Evolutionary conservation across 2,113 vertebrate species (phyloP).

Genomic region (Fukomys damarensis): DNA sequence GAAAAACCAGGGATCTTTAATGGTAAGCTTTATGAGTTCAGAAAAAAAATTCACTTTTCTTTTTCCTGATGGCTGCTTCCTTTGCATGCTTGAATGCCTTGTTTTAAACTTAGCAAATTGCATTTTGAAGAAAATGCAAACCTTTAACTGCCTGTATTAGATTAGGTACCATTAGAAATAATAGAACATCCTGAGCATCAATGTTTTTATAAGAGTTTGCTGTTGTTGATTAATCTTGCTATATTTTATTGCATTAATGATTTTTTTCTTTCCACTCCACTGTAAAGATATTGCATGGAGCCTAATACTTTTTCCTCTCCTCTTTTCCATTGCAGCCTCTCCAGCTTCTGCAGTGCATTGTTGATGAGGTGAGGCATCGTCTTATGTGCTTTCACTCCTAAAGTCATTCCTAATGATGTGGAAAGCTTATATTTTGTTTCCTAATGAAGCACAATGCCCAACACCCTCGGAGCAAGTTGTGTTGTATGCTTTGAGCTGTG

Average conservation of each 20-base stretch:
- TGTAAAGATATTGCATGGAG: constrained; percentile 97
- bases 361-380: constrained; percentile 99
- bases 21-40: constrained; percentile 99
- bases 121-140: constrained; percentile 99
- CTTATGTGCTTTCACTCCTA: constrained; percentile 99
- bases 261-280: constrained; percentile 95
- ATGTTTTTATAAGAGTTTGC: constrained; percentile 99
- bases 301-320: constrained; percentile 94
- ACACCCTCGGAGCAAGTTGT: constrained; percentile 92
- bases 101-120: constrained; percentile 99
- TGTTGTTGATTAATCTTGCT: constrained; percentile 99
- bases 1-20: constrained; percentile 98
- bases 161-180: constrained; percentile 99
- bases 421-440: constrained; percentile 99
- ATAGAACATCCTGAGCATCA: constrained; percentile 98
- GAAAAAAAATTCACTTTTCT: constrained; percentile 94
- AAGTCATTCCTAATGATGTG: constrained; percentile 99
- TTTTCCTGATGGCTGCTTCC: constrained; percentile 97
- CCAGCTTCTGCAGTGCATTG: constrained; percentile 99
- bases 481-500: constrained; percentile 84
- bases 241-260: constrained; percentile 99
- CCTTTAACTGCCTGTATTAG: constrained; percentile 99
- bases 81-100: constrained; percentile 96
- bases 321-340: constrained; percentile 92
- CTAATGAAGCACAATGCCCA: constrained; percentile 99